Evolutionary conservation across 2,797 vertebrate species (phyloP).

Genomic region (Gallinago solitaria): DNA sequence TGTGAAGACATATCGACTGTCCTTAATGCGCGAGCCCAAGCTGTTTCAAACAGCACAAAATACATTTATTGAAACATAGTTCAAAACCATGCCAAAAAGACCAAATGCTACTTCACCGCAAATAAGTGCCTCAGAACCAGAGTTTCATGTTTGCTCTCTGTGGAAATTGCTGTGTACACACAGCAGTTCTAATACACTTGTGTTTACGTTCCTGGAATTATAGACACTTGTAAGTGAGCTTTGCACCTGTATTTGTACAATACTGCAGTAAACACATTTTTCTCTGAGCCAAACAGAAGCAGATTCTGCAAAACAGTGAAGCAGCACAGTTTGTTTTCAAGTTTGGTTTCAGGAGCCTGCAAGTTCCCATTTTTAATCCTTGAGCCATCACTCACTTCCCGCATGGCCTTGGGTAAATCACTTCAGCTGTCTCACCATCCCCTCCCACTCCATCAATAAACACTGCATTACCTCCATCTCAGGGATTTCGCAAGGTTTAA

Average conservation of each 20-base stretch:
- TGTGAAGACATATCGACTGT: not conserved
- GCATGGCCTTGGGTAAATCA: not conserved
- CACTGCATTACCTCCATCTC: not conserved
- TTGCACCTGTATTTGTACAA: not conserved
- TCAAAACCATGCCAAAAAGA: not conserved
- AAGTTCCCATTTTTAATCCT: not conserved
- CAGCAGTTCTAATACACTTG: not conserved
- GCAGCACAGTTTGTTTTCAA: not conserved
- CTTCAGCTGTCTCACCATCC: not conserved
- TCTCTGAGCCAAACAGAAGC: not conserved
- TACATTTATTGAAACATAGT: not conserved
- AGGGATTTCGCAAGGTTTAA: not conserved
- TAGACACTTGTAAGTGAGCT: not conserved
- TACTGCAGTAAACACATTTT: not conserved
- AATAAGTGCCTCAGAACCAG: rapidly evolving
- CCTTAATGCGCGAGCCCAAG: not conserved
- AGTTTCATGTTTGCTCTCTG: not conserved
- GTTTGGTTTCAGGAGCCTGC: not conserved
- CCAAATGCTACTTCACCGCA: not conserved
- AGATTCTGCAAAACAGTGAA: not conserved
- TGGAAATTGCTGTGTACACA: not conserved
- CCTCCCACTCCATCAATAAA: not conserved
- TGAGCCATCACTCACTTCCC: not conserved
- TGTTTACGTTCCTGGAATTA: not conserved
- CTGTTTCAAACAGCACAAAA: not conserved